A percentile compares a stretch with the other conserved stretches of the same genome.
phyloP scores from a whole-genome alignment of 2,113 vertebrate species.

The Hydrolagus affinis region DNA sequence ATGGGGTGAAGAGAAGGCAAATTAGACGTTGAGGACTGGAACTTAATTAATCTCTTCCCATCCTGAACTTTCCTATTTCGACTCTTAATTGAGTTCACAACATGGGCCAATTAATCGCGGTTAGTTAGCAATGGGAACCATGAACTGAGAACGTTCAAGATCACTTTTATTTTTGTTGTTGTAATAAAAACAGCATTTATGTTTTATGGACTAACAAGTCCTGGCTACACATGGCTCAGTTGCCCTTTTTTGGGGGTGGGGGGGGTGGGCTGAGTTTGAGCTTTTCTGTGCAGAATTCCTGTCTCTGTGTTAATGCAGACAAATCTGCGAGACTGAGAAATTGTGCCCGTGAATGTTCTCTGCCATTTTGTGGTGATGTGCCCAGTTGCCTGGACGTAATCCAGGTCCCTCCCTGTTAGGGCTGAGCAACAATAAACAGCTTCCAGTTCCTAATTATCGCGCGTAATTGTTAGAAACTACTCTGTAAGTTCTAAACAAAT shows the following conservation, averaged over 20 bases:
- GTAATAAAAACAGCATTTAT: too few species aligned
- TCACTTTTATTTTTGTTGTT: too few species aligned
- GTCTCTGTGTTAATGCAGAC: not conserved
- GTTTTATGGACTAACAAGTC: not conserved
- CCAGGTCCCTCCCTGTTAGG: not conserved
- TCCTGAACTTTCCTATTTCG: too few species aligned
- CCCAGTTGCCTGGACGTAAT: not conserved
- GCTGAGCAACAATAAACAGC: not conserved
- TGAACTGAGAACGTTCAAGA: too few species aligned
- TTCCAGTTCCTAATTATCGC: not conserved
- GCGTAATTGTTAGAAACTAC: not conserved
- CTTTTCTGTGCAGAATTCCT: not conserved
- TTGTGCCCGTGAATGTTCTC: not conserved
- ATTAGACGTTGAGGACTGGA: too few species aligned
- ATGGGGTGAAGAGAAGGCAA: too few species aligned
- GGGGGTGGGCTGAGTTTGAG: not conserved
- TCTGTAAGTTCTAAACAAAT: not conserved
- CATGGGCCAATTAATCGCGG: too few species aligned
- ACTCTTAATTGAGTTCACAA: too few species aligned
- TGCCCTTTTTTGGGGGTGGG: not conserved
- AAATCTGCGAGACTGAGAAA: too few species aligned
- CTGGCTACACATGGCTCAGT: not conserved
- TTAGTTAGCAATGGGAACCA: too few species aligned
- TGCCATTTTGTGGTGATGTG: not conserved
- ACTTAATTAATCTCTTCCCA: too few species aligned